Evolutionary conservation across 2,888 invertebrate genomes (phyloP), one percentile per base, ranked within the genome.

Genomic region (Digitonthophagus gazella): DNA sequence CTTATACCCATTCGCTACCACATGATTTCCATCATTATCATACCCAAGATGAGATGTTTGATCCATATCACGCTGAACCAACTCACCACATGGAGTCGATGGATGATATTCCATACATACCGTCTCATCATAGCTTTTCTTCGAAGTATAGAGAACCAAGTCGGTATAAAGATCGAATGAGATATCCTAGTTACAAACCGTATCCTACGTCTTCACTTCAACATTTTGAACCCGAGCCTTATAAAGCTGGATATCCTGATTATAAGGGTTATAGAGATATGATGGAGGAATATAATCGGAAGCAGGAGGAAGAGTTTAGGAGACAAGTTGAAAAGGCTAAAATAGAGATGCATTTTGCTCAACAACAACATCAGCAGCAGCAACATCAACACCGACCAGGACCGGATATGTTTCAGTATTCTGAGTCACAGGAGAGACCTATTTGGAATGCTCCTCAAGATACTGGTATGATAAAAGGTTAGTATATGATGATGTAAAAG

Each of bases 211-310:
- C 61, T 6, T 20, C 18, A n/a, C 18, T 18, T 18, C 61, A 61
- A 20, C 61, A 61, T 18, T 19, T 18, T n/a, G 61, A 61, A 3
- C 18, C 18, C 18, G 61, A 61, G n/a, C 61, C 61, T 18, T 61
- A 61, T 20, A 61, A 61, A 18, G 4, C 61, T 5, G 61, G 61
- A 8, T 18, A 16, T 4, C n/a, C 57, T 8, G 69, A 67, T 28
- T 69, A 56, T 18, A 15, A 58, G 15, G 55, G 58, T 56, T 64
- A 67, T 18, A 66, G 22, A 18, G 57, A 61, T 6, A 28, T 69
- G 57, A 67, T 28, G 61, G 67, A 69, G 15, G 61, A 28, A 2
- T 69, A 69, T 44, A 69, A 67, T 22, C 66, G 22, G 44, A 66
- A 64, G 8, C 57, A 66, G 28, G 57, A 69, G 6, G 67, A 67